phyloP scores from a whole-genome alignment of 2,113 vertebrate species.

The Chlamydotis undulata region DNA sequence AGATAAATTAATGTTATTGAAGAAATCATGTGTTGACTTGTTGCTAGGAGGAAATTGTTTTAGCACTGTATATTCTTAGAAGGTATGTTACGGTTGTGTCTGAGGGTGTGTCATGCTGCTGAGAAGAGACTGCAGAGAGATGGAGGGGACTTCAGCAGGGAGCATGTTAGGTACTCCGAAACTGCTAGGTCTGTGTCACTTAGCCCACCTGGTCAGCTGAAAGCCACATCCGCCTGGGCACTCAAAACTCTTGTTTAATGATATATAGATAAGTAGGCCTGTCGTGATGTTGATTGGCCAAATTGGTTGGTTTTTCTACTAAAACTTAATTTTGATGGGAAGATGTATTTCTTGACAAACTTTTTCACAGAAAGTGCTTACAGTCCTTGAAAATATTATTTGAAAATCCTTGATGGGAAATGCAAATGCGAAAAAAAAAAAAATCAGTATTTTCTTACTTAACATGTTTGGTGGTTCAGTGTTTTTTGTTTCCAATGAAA shows the following conservation, averaged over 20 bases:
- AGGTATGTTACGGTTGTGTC: not conserved
- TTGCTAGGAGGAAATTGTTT: not conserved
- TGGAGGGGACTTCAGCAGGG: not conserved
- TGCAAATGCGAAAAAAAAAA: not conserved
- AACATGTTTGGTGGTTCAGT: not conserved
- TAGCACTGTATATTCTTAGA: not conserved
- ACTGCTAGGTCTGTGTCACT: not conserved
- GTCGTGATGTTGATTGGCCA: not conserved
- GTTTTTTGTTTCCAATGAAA: not conserved
- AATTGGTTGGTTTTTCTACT: not conserved
- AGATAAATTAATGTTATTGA: not conserved
- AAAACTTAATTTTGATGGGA: not conserved
- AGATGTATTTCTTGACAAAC: not conserved
- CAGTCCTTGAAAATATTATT: not conserved
- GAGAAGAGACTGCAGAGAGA: not conserved
- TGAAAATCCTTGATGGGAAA: not conserved
- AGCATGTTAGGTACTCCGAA: not conserved
- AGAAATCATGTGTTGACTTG: not conserved
- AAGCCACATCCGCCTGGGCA: not conserved
- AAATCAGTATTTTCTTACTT: not conserved
- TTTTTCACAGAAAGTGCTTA: accelerated
- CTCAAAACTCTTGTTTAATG: not conserved
- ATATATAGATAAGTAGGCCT: not conserved
- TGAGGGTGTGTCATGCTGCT: not conserved
- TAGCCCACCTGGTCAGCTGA: not conserved